Base-by-base conservation (phyloP, 2,113 vertebrate species). In the Cryptomyrus ogoouensis region DNA sequence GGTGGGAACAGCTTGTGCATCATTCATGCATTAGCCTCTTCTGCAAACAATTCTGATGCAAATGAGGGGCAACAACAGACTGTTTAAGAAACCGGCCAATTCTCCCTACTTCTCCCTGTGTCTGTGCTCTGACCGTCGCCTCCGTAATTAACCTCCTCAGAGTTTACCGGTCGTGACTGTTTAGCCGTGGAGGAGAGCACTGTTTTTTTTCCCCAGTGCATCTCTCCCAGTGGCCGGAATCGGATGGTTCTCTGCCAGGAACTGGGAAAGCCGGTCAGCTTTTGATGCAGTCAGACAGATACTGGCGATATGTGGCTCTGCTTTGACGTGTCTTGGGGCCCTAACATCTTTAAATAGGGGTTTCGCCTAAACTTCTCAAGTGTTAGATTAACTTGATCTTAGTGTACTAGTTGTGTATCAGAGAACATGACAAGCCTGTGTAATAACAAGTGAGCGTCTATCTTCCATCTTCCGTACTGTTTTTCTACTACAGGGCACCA, bases 141-240 rank as follows among this genome's bases (percentile, higher is more conserved):
- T 1, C 80, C 88, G 91, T 93, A 93, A 94, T 95, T 94, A 94
- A 92, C 91, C 91, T 89, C 91, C 31, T 90, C 89, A 91, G 92
- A 94, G 92, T 93, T 92, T 92, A 94, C 94, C 94, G 94, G 93
- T 94, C 93, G 93, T 83, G 90, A 92, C 90, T 93, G 92, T 94
- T 93, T 93, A 92, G 88, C 47, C 24, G 70, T 39, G 35, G 39
- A 12, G 58, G 91, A 91, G 50, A 89, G 91, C 88, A 92, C 89
- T 44, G 91, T 91, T 83, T 90, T 92, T 91, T 91, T 92, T 17
- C 4, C 4, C 46, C 83, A 70, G 89, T 83, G 89, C n/a, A 87
- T 21, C n/a, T 87, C 77, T 91, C 88, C 44, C 31, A 88, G 83
- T 90, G 86, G 44, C 84, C 84, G 53, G 49, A 89, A 27, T n/a